Evolutionary conservation across 2,113 vertebrate species (phyloP).

Genomic region (Campylorhamphus procurvoides): DNA sequence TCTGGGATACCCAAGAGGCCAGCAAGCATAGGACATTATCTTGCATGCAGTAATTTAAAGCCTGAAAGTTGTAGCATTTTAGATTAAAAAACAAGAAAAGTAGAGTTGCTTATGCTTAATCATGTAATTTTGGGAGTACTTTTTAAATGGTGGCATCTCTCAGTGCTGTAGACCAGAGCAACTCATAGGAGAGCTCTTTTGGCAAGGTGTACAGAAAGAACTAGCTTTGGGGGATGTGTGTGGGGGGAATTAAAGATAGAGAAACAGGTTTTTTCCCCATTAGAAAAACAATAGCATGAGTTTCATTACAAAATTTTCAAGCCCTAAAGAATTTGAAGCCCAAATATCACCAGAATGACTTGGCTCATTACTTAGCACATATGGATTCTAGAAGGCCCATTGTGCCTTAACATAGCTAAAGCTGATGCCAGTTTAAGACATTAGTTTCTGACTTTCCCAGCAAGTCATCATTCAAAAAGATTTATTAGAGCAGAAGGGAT

Average conservation of each 20-base stretch:
- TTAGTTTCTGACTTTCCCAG: neutral
- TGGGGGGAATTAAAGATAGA: neutral
- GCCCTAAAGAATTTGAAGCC: neutral
- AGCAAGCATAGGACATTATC: neutral
- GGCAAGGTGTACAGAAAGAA: neutral
- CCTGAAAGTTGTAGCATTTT: neutral
- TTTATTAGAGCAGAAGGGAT: neutral
- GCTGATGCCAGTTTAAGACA: neutral
- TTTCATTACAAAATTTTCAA: neutral
- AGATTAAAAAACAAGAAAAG: neutral
- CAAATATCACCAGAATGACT: neutral
- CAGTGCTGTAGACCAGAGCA: neutral
- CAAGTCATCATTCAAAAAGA: neutral
- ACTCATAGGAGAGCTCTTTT: neutral
- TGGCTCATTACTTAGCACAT: neutral
- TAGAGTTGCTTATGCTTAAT: neutral
- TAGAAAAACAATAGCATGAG: neutral
- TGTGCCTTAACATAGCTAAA: neutral
- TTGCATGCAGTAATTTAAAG: neutral
- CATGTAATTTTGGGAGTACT: neutral
- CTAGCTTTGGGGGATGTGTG: neutral
- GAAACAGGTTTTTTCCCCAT: neutral
- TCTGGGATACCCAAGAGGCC: neutral
- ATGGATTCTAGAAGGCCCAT: neutral
- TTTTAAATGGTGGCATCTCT: neutral